These are phyloP conservation scores for Amblyjoppa proteus DNA, from an alignment of 2,888 invertebrate genomes.

Conservation along the genomic window DNA sequence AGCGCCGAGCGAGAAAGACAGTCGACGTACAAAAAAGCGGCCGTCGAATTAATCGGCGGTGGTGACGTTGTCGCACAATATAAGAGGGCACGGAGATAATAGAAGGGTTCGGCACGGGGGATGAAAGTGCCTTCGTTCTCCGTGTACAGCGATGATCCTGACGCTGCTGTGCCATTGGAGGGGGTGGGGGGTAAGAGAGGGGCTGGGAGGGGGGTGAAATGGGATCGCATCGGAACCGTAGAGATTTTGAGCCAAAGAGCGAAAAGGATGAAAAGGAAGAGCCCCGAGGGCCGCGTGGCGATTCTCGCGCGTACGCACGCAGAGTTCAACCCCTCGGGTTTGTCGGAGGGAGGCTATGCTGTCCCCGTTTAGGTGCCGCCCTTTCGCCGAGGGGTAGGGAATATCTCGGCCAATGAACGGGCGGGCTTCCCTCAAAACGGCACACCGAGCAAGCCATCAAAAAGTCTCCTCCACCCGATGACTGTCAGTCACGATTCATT, in stretches of 20 bases:
- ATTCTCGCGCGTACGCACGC: constrained; percentile 61
- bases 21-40: constrained; percentile 66
- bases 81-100: constrained; percentile 69
- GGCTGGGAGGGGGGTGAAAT: constrained; percentile 47
- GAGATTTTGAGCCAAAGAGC: constrained; percentile 27
- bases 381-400: constrained; percentile 76
- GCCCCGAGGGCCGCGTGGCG: constrained; percentile 56
- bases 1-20: constrained; percentile 20
- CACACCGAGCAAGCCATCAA: constrained; percentile 74
- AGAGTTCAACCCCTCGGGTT: constrained; percentile 69
- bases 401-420: constrained; percentile 74
- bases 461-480: constrained; percentile 77
- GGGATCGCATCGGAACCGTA: constrained; percentile 21
- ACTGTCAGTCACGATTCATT: constrained; percentile 79
- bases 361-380: constrained; percentile 75
- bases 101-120: constrained; percentile 58
- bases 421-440: constrained; percentile 66
- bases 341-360: constrained; percentile 63
- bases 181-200: not conserved
- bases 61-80: constrained; percentile 74
- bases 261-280: constrained; percentile 41
- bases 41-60: constrained; percentile 73
- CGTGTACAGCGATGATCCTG: constrained; percentile 50
- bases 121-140: constrained; percentile 59
- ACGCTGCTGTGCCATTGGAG: constrained; percentile 35